A percentile compares a stretch with the other conserved stretches of the same genome.
These are phyloP conservation scores for Erithacus rubecula DNA, from an alignment of 2,797 vertebrate species.

Conservation along the genomic window DNA sequence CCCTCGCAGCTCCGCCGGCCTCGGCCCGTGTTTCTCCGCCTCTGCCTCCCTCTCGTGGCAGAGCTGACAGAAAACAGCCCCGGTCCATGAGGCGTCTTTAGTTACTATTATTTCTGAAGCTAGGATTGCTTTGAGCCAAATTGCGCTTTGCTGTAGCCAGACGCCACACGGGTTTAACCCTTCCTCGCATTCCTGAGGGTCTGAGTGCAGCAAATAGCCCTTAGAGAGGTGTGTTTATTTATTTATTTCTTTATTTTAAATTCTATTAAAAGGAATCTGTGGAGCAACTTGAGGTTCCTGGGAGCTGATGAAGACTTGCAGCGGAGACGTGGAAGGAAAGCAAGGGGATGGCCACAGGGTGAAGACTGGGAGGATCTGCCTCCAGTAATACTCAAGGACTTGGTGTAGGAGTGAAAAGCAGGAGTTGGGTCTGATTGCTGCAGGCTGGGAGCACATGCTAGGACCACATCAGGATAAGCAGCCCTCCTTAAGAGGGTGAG, in stretches of 20 bases:
- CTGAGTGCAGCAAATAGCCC: neutral
- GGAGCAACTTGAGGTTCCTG: neutral
- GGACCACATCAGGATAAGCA: neutral
- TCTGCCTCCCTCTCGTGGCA: neutral
- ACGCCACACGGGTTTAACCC: rapidly evolving
- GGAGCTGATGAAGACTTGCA: neutral
- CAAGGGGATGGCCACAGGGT: neutral
- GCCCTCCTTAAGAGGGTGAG: too few species aligned
- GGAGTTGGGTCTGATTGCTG: neutral
- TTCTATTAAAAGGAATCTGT: neutral
- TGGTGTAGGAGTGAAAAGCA: neutral
- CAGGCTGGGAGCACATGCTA: rapidly evolving
- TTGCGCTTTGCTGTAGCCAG: neutral
- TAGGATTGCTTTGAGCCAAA: rapidly evolving
- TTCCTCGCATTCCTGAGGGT: neutral
- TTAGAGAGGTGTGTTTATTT: rapidly evolving
- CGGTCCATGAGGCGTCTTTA: rapidly evolving
- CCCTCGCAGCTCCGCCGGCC: rapidly evolving
- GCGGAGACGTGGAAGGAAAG: neutral
- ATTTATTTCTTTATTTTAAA: neutral
- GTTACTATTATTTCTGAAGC: neutral
- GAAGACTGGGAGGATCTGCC: rapidly evolving
- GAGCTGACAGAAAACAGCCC: neutral
- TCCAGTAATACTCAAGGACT: too few species aligned
- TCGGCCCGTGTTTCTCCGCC: rapidly evolving